phyloP scores from a whole-genome alignment of 1,140 invertebrate species.

The Apis dorsata region DNA sequence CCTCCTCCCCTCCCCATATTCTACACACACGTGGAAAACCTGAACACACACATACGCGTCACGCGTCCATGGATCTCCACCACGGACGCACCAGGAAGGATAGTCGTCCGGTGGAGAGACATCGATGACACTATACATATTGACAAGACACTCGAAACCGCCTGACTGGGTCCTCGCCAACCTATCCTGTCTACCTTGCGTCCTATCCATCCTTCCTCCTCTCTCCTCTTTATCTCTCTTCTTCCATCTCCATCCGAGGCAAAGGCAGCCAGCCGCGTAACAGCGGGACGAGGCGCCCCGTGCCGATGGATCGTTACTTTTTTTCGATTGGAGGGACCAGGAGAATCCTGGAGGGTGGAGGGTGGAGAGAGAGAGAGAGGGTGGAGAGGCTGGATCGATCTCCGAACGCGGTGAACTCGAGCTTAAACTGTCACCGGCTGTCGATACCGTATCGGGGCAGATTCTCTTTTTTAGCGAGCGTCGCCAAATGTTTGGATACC shows the following conservation, averaged over 20 bases:
- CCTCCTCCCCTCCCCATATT: too few species aligned
- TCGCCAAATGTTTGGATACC: constrained; percentile 28
- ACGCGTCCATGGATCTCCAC: constrained; percentile 9
- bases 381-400: constrained; percentile 34
- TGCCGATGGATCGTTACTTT: constrained; percentile 21
- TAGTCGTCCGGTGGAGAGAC: constrained; percentile 74
- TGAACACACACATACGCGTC: not conserved
- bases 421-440: constrained; percentile 40
- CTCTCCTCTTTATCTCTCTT: not conserved
- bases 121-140: constrained; percentile 80
- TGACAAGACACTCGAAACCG: constrained; percentile 78
- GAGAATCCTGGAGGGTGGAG: not conserved
- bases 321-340: constrained; percentile 24
- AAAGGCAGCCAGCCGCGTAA: constrained; percentile 51
- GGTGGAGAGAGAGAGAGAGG: not conserved
- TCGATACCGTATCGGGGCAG: constrained; percentile 35
- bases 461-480: constrained; percentile 9
- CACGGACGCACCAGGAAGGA: constrained; percentile 58
- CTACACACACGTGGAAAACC: not conserved
- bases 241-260: constrained; percentile 10
- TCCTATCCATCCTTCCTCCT: not conserved
- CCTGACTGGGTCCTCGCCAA: constrained; percentile 59
- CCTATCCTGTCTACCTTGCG: not conserved
- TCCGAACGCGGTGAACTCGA: constrained; percentile 45
- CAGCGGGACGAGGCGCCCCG: constrained; percentile 2